Evolutionary conservation across 2,888 invertebrate genomes (phyloP), one percentile per base, ranked within the genome.

Genomic region (Apamea crenata): DNA sequence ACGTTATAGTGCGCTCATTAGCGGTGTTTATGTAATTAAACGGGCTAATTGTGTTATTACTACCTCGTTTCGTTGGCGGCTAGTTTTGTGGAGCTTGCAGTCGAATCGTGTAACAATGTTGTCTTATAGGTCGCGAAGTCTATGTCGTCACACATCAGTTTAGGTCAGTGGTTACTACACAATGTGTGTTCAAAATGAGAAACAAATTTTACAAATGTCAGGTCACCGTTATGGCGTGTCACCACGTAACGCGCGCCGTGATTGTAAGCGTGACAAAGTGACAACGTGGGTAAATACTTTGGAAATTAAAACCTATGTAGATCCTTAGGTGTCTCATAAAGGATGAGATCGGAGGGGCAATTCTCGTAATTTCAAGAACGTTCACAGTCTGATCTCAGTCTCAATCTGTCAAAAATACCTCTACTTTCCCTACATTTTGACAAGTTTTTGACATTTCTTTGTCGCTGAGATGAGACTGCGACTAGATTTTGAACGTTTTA

Each of bases 21-120:
- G 53, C 78, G 29, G 36, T 32, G 84, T 63, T 78, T 56, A 63
- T 78, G 61, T 84, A 56, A 32, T 73, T 61, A 63, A 44, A 32
- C 21, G 44, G 7, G 18, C 78, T 83, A 63, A 56, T 83, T 72
- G 61, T 61, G 77, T 72, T 68, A 61, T 65, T 77, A 69, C 56
- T 25, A 63, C 61, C 66, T 44, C 16, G 56, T 73, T 72, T 76
- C 21, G 61, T 63, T 73, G 29, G 53, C 50, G 44, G 25, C 44
- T 16, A 29, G 59, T 50, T 44, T 70, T 53, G 63, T 83, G 59
- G 56, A 70, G 66, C 40, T 69, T 44, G 56, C 65, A 71, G 84
- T 16, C n/a, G 32, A 53, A 66, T 16, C 70, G 50, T 53, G 70
- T 32, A 83, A 67, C 66, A 61, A 61, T 70, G 66, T 81, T 32